Evolutionary conservation across 1,140 invertebrate species (phyloP), one percentile per base, ranked within the genome.

Genomic region (Drosophila sproati): DNA sequence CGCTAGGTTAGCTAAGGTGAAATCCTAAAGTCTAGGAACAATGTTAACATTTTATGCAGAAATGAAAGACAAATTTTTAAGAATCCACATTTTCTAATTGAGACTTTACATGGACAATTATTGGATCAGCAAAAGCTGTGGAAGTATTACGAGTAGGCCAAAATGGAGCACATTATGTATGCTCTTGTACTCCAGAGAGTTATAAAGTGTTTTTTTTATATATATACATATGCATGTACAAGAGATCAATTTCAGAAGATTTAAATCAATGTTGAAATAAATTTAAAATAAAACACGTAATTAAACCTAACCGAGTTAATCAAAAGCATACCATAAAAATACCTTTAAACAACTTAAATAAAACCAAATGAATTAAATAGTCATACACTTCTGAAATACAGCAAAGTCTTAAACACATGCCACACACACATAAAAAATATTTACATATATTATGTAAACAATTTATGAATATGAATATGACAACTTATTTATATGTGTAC

Each of bases 21-120:
- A 87, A 87, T 88, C 83, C 78, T 79, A 87, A 60, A 54, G 48
- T 81, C 67, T 90, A 90, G 79, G 77, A 89, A 76, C 78, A 79
- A 89, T 89, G 86, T 89, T 89, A 89, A 89, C 86, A 89, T 89
- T 89, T 89, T 89, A 67, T 54, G 75, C 73, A 51, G 45, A 73
- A 67, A 37, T n/a, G 64, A 80, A 12, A 54, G 52, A 51, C 28
- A 80, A 60, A 69, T 56, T 76, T 72, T 69, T 74, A 81, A 60
- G 54, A 61, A 2, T 68, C 56, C 73, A 69, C 54, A 78, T 83
- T 86, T 83, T 86, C 75, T 67, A 73, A 82, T 48, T 54, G 47
- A 59, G 20, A 75, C 56, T 76, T 72, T 76, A 76, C 62, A 76
- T 68, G 55, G 43, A 73, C 34, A 72, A 54, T 45, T 57, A 59